Evolutionary conservation across 2,797 vertebrate genomes (phyloP), one percentile per base, ranked within the genome.

Genomic region (Leptatherina wallacei): DNA sequence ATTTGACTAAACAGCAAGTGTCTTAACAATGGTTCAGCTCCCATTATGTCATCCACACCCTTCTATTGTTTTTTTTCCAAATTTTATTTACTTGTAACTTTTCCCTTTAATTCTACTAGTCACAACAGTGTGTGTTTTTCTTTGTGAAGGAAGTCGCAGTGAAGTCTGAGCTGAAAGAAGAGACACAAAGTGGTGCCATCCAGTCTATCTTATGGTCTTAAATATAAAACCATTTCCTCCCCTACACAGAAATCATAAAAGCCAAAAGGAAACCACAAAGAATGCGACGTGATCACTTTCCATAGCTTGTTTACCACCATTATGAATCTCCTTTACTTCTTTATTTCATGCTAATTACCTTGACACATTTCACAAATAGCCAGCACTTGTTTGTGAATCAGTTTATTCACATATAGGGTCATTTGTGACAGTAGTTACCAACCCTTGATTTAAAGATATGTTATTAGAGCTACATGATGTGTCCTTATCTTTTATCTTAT

Each of bases 191-290:
- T 22, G 24, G 49, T 65, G 71, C 62, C 61, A 73, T 68, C 22
- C 56, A 56, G 52, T n/a, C 52, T 70, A 20, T 51, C 56, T 33
- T 38, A 18, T 63, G 58, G 51, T 74, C 55, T 81, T 66, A 71
- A 83, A 75, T 73, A 61, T 62, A 67, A 78, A 83, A 78, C 60
- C 30, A 71, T 65, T 72, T 80, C 73, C 61, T 67, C 44, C 65
- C 59, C 69, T 62, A 67, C 10, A 4, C 36, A 56, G 18, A 61
- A 2, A 7, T 59, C 4, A 63, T 61, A 16, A 35, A 24, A 58
- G 40, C 22, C 22, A 58, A 68, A 65, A 8, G 44, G 32, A 80
- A 73, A 40, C 57, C 14, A 8, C 24, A 6, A 60, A 24, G 61
- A 82, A 85, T 89, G 76, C 64, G 44, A 14, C 51, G 14, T 1